Conservation (phyloP, 1,140 invertebrate species). For the Orchestia grillus region DNA sequence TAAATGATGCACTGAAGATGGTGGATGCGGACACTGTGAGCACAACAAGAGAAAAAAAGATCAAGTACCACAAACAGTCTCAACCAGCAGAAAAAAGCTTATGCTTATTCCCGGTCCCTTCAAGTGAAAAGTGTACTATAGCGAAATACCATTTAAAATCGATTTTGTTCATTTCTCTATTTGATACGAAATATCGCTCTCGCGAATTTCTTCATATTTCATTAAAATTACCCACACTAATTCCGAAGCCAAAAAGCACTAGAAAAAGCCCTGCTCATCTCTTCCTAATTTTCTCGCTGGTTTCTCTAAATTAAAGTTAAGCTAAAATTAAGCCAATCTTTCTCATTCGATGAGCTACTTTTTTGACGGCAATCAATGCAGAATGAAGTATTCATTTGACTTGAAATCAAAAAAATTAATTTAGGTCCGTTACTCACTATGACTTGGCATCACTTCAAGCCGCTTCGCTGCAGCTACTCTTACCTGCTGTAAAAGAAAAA, state of each 20-base stretch:
- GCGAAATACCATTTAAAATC: not conserved
- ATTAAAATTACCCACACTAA: not conserved
- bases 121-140: not conserved
- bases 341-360: not conserved
- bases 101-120: not conserved
- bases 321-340: not conserved
- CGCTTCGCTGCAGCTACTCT: not conserved
- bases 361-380: not conserved
- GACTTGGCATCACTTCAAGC: not conserved
- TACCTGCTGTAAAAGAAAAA: conserved; percentile 1
- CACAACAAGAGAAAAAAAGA: not conserved
- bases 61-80: not conserved
- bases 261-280: not conserved
- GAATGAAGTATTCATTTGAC: not conserved
- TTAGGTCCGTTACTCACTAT: not conserved
- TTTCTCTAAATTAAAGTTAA: not conserved
- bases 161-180: not conserved
- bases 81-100: not conserved
- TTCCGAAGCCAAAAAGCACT: not conserved
- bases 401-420: not conserved
- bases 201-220: not conserved
- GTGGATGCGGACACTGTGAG: not conserved
- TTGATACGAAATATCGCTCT: not conserved
- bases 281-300: not conserved
- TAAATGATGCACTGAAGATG: not conserved